Evolutionary conservation across 92 coral and sea anemone genomes (phyloP).

Genomic region (Paragorgia papillata): DNA sequence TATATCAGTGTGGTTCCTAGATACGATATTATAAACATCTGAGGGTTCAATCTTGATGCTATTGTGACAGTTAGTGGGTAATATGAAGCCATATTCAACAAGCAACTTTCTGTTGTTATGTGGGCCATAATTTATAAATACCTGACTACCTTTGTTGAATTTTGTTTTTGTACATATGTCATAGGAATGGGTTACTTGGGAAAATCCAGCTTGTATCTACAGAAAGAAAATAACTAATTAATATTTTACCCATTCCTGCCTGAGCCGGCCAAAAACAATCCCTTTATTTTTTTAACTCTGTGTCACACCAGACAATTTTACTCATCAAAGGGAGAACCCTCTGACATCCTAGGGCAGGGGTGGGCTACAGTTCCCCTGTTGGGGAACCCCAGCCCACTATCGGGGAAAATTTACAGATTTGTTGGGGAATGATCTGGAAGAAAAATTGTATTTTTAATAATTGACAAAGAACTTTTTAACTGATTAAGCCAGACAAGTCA

Average conservation of each 20-base stretch:
- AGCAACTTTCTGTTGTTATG: slow-evolving; percentile 81
- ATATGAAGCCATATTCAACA: slow-evolving; percentile 85
- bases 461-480: too few species aligned
- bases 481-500: too few species aligned
- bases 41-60: slow-evolving; percentile 44
- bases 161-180: slow-evolving; percentile 67
- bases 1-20: slow-evolving; percentile 2
- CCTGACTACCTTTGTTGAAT: slow-evolving; percentile 68
- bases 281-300: too few species aligned
- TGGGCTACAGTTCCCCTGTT: too few species aligned
- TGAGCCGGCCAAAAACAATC: too few species aligned
- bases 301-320: too few species aligned
- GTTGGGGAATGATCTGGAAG: too few species aligned
- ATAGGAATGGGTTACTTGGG: slow-evolving; percentile 51
- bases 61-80: slow-evolving; percentile 72
- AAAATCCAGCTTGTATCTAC: slow-evolving; percentile 75
- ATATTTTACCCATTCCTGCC: neutral
- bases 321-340: too few species aligned
- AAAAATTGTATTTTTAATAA: too few species aligned
- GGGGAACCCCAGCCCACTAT: neutral
- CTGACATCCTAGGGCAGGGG: too few species aligned
- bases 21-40: slow-evolving; percentile 44
- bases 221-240: neutral
- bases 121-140: slow-evolving; percentile 94
- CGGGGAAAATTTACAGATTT: too few species aligned